phyloP scores from a whole-genome alignment of 2,888 invertebrate species.

The Sarcophaga variegata region DNA sequence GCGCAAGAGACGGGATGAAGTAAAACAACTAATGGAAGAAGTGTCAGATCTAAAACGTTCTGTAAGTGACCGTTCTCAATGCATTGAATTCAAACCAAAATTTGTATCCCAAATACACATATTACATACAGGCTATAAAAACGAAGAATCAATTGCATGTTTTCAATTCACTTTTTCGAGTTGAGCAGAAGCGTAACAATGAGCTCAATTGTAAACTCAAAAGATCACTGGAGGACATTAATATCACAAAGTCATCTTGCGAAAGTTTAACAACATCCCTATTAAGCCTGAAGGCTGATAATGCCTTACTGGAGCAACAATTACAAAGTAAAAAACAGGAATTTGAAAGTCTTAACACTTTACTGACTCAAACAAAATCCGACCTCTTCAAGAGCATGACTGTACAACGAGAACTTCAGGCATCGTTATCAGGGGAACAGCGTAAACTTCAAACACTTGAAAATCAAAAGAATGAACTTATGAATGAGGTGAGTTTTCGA shows the following conservation, averaged over 20 bases:
- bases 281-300: slow-evolving; percentile 73
- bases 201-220: slow-evolving; percentile 76
- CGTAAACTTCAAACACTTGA: slow-evolving; percentile 74
- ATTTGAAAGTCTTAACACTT: slow-evolving; percentile 73
- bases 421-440: slow-evolving; percentile 74
- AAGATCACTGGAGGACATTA: slow-evolving; percentile 74
- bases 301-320: slow-evolving; percentile 73
- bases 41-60: slow-evolving; percentile 75
- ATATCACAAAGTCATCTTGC: slow-evolving; percentile 73
- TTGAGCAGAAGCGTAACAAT: slow-evolving; percentile 79
- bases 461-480: slow-evolving; percentile 73
- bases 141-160: slow-evolving; percentile 79
- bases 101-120: not conserved
- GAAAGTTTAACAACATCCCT: slow-evolving; percentile 73
- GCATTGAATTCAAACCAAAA: not conserved
- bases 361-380: slow-evolving; percentile 74
- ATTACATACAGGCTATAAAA: slow-evolving; percentile 75
- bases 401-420: slow-evolving; percentile 74
- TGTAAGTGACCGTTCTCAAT: slow-evolving; percentile 72
- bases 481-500: slow-evolving; percentile 72
- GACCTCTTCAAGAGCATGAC: slow-evolving; percentile 75
- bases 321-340: slow-evolving; percentile 74
- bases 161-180: slow-evolving; percentile 77
- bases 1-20: slow-evolving; percentile 80
- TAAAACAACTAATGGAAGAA: slow-evolving; percentile 76